These are phyloP conservation scores for Eupeodes luniger DNA, from an alignment of 2,888 invertebrate species.

Conservation along the genomic window DNA sequence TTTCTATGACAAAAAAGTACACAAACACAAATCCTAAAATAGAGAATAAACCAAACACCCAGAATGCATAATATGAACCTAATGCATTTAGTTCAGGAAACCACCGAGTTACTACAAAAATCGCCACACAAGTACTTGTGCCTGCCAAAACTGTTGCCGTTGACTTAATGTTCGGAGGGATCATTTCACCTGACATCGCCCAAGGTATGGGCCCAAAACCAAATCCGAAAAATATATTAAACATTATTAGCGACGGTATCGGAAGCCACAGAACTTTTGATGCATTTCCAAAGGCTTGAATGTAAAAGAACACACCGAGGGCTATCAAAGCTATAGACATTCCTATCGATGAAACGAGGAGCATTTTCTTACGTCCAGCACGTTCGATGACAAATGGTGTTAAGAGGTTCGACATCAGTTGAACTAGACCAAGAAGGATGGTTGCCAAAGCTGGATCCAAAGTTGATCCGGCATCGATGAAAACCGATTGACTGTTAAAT, in stretches of 20 bases:
- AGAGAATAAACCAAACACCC: constrained; percentile 15
- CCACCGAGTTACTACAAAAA: constrained; percentile 2
- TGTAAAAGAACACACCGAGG: constrained; percentile 87
- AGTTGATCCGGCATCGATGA: constrained; percentile 87
- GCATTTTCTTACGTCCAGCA: constrained; percentile 89
- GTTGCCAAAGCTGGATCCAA: constrained; percentile 88
- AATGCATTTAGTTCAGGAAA: constrained; percentile 25
- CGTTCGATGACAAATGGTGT: constrained; percentile 92
- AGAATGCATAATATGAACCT: constrained; percentile 5
- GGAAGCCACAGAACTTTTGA: constrained; percentile 15
- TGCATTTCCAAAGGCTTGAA: constrained; percentile 82
- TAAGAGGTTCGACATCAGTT: constrained; percentile 89
- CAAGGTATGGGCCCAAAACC: constrained; percentile 32
- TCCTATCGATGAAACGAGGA: constrained; percentile 89
- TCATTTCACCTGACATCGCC: constrained; percentile 78
- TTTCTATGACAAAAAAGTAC: constrained; percentile 91
- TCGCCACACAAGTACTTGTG: background rate
- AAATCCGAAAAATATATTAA: constrained; percentile 86
- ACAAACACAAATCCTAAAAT: constrained; percentile 80
- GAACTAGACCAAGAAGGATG: constrained; percentile 90
- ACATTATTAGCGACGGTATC: constrained; percentile 80
- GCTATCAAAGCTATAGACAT: constrained; percentile 88
- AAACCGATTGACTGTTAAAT: constrained; percentile 91
- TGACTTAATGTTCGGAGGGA: constrained; percentile 89
- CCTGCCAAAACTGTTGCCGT: background rate